phyloP scores from a whole-genome alignment of 2,797 vertebrate genomes.

The Neopelma chrysocephalum region DNA sequence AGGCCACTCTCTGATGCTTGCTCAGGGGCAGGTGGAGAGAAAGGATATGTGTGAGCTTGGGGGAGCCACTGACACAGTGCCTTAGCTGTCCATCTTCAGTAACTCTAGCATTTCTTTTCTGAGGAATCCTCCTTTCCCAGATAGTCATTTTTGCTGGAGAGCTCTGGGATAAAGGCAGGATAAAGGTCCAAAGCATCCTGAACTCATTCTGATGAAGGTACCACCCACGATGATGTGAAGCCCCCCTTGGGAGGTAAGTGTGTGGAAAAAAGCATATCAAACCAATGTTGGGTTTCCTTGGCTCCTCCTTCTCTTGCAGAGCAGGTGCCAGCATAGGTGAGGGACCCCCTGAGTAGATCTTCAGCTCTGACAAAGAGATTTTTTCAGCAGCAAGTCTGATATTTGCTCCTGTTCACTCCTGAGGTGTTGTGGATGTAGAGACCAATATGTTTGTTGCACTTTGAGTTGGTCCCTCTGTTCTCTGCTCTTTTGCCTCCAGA shows the following conservation, averaged over 20 bases:
- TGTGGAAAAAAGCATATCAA: background rate
- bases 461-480: background rate
- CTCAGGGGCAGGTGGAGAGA: background rate
- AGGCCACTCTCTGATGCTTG: background rate
- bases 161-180: background rate
- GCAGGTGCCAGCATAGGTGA: background rate
- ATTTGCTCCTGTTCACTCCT: background rate
- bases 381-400: background rate
- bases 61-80: background rate
- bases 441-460: background rate
- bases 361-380: background rate
- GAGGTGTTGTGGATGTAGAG: background rate
- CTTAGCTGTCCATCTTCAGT: background rate
- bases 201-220: background rate
- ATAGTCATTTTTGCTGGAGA: background rate
- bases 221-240: background rate
- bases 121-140: background rate
- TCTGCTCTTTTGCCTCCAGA: background rate
- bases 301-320: background rate
- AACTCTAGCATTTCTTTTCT: background rate
- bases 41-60: background rate
- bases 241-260: fast-evolving
- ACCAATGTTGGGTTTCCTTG: background rate
- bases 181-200: background rate
- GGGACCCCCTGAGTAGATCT: background rate